Percentiles rank a stretch among this genome's conserved stretches.
phyloP scores from a whole-genome alignment of 2,888 invertebrate genomes.

The Alsophila aescularia region DNA sequence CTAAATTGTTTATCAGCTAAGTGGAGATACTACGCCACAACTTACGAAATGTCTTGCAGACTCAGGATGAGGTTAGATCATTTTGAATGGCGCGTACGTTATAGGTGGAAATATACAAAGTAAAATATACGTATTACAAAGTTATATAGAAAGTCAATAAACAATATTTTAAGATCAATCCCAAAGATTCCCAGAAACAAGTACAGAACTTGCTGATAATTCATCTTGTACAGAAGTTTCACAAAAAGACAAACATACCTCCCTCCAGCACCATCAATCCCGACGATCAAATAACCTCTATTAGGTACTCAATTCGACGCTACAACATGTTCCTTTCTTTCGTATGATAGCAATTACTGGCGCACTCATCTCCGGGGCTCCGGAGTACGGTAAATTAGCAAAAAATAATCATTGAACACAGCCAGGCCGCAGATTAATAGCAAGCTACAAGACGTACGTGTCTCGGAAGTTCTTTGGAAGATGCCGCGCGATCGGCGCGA shows the following conservation, averaged over 20 bases:
- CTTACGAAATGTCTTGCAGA: too few species aligned
- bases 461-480: constrained; percentile 33
- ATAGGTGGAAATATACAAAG: too few species aligned
- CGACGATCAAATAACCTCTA: constrained; percentile 30
- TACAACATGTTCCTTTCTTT: constrained; percentile 39
- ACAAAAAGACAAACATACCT: constrained; percentile 17
- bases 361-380: constrained; percentile 45
- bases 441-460: constrained; percentile 23
- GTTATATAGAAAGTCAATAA: too few species aligned
- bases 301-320: constrained; percentile 32
- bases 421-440: constrained; percentile 26
- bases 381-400: constrained; percentile 72
- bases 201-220: neutral
- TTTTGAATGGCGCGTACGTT: too few species aligned
- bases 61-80: too few species aligned
- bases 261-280: constrained; percentile 32
- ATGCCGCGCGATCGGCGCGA: constrained; percentile 30
- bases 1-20: too few species aligned
- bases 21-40: too few species aligned
- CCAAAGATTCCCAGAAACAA: neutral
- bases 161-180: too few species aligned
- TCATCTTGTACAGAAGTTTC: neutral
- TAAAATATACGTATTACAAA: too few species aligned
- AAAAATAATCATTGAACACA: constrained; percentile 62
- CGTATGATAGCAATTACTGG: constrained; percentile 43